phyloP scores from a whole-genome alignment of 2,113 vertebrate species.

The Pionites leucogaster region DNA sequence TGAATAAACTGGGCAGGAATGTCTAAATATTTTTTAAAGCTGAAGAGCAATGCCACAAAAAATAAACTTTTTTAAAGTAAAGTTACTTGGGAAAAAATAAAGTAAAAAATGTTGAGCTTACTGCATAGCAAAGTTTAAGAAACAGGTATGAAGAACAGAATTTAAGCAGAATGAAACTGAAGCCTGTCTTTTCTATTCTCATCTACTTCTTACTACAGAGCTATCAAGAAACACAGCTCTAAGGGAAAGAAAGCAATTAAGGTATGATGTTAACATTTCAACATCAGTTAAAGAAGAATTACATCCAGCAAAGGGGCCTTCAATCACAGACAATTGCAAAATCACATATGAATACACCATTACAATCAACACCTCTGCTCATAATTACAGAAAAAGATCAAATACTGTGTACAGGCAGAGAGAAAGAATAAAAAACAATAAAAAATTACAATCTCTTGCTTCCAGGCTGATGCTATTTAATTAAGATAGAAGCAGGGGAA shows the following conservation, averaged over 20 bases:
- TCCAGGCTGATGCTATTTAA: background rate
- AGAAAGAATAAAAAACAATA: background rate
- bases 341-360: background rate
- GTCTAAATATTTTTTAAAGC: constrained; percentile 32
- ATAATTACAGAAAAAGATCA: background rate
- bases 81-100: background rate
- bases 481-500: background rate
- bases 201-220: background rate
- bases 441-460: background rate
- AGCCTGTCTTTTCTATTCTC: background rate
- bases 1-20: constrained; percentile 32
- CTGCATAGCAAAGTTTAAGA: background rate
- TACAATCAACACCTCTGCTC: background rate
- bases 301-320: background rate
- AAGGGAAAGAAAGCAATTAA: constrained; percentile 6
- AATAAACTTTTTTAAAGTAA: background rate
- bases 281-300: background rate
- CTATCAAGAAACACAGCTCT: background rate
- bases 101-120: background rate
- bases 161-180: background rate
- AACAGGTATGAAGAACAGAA: background rate
- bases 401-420: background rate
- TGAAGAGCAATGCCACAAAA: background rate
- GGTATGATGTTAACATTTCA: background rate
- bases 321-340: background rate